Evolutionary conservation across 2,888 invertebrate species (phyloP).

Genomic region (Apamea sordens): DNA sequence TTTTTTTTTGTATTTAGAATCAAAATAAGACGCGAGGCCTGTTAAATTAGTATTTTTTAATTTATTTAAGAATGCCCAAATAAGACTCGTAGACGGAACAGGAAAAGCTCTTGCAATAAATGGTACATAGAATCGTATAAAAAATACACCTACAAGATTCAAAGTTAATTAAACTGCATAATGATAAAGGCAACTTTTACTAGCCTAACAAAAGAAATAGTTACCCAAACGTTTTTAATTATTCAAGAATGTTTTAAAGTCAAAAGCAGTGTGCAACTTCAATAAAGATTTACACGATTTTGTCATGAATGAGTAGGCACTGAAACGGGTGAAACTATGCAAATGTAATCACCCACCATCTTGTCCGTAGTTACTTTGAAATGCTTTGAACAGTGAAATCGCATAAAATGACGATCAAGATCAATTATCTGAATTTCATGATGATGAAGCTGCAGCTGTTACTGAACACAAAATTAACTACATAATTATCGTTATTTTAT

Average conservation of each 20-base stretch:
- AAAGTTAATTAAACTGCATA: constrained; percentile 3
- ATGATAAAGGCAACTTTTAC: too few species aligned
- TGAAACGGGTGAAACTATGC: constrained; percentile 61
- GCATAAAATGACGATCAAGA: constrained; percentile 48
- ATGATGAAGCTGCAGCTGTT: not conserved
- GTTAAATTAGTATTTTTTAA: not conserved
- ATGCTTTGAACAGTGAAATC: constrained; percentile 44
- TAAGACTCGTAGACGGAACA: not conserved
- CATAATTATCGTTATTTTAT: not conserved
- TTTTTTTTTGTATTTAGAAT: constrained; percentile 10
- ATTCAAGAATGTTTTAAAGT: constrained; percentile 16
- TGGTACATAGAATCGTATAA: not conserved
- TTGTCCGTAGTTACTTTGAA: constrained; percentile 20
- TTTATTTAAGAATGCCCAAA: constrained; percentile 5
- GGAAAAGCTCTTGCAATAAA: not conserved
- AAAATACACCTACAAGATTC: not conserved
- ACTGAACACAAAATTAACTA: not conserved
- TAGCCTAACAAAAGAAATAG: not conserved
- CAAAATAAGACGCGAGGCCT: not conserved
- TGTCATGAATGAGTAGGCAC: constrained; percentile 44
- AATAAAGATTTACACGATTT: constrained; percentile 38
- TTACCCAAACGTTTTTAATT: not conserved
- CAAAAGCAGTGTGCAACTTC: constrained; percentile 27
- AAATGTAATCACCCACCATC: constrained; percentile 51
- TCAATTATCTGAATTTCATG: constrained; percentile 13